Evolutionary conservation across 2,797 vertebrate species (phyloP).

Genomic region (Anisognathus igniventris): DNA sequence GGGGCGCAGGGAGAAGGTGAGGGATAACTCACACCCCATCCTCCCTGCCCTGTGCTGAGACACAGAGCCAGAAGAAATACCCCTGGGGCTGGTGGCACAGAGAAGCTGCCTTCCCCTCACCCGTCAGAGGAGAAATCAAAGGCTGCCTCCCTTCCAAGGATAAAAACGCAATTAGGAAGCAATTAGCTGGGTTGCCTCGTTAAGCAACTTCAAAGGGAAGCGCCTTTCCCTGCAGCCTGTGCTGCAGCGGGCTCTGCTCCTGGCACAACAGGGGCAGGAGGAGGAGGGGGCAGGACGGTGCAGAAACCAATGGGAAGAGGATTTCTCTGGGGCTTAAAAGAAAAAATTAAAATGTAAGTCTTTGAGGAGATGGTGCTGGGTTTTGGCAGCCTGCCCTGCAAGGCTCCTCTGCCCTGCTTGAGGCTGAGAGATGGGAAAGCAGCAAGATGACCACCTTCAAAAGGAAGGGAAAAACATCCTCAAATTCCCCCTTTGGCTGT

Average conservation of each 20-base stretch:
- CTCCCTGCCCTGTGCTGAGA: background rate
- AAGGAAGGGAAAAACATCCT: background rate
- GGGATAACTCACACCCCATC: background rate
- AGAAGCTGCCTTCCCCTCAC: slow-evolving; percentile 17
- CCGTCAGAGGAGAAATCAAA: slow-evolving; percentile 59
- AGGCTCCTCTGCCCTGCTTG: background rate
- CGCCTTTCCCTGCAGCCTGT: slow-evolving; percentile 13
- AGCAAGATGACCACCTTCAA: background rate
- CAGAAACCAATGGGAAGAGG: background rate
- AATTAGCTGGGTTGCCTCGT: slow-evolving; percentile 68
- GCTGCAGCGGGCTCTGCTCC: slow-evolving; percentile 30
- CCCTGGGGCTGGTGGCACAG: background rate
- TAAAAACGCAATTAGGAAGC: slow-evolving; percentile 66
- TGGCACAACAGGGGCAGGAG: slow-evolving; percentile 38
- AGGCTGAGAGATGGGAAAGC: background rate
- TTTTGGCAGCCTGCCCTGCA: background rate
- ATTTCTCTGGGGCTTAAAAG: background rate
- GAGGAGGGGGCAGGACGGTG: background rate
- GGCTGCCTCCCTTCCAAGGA: slow-evolving; percentile 58
- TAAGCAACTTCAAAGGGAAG: slow-evolving; percentile 67
- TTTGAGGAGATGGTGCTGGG: background rate
- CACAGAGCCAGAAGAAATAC: background rate
- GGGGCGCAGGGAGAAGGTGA: background rate
- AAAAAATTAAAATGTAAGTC: background rate
- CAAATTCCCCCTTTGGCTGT: background rate